These are phyloP conservation scores for Drosophila multiciliata DNA, from an alignment of 2,888 invertebrate species.

Conservation along the genomic window DNA sequence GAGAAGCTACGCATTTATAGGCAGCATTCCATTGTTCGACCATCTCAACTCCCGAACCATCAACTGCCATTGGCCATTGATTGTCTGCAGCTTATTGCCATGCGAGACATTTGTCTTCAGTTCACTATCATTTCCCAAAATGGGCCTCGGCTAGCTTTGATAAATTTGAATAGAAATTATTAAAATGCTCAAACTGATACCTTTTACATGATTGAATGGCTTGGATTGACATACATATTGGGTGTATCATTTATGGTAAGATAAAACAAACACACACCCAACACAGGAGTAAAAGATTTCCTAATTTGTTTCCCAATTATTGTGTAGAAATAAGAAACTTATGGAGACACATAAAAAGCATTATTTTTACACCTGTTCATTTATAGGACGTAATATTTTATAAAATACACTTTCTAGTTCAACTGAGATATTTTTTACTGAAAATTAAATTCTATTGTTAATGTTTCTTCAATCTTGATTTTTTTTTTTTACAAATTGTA, in stretches of 20 bases:
- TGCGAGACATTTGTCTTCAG: constrained; percentile 42
- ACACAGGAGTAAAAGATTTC: not conserved
- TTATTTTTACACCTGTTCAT: not conserved
- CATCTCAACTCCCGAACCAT: constrained; percentile 51
- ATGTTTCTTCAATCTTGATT: not conserved
- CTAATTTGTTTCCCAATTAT: not conserved
- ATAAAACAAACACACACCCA: not conserved
- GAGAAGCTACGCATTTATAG: constrained; percentile 38
- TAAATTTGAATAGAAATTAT: constrained; percentile 30
- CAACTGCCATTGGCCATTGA: constrained; percentile 20
- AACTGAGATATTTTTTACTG: not conserved
- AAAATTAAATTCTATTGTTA: not conserved
- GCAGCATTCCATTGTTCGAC: constrained; percentile 38
- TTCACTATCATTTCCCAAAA: constrained; percentile 36
- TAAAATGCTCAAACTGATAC: constrained; percentile 35
- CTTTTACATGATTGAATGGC: constrained; percentile 34
- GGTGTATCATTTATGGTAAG: not conserved
- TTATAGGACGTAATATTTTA: not conserved
- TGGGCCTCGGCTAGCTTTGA: constrained; percentile 25
- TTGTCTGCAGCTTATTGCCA: constrained; percentile 65
- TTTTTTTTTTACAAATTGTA: not conserved
- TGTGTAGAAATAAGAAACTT: not conserved
- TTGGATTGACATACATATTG: constrained; percentile 29
- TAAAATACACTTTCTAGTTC: not conserved
- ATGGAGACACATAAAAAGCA: not conserved